phyloP scores from a whole-genome alignment of 2,888 invertebrate species.

The Oxytorus armatus region DNA sequence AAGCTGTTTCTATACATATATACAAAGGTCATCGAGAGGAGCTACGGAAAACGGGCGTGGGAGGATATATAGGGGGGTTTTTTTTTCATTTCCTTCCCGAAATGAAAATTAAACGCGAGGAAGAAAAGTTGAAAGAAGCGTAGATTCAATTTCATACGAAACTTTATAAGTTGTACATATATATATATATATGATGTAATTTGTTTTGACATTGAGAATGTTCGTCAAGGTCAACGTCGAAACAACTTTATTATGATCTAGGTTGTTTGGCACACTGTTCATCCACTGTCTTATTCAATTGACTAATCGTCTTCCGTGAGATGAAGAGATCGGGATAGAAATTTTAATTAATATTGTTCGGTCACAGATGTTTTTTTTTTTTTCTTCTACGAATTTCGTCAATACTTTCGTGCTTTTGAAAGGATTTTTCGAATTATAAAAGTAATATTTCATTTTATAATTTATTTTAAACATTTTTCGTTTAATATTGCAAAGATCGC shows the following conservation, averaged over 20 bases:
- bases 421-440: neutral
- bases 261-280: slow-evolving; percentile 36
- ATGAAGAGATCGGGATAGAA: neutral
- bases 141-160: neutral
- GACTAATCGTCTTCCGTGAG: slow-evolving; percentile 11
- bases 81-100: slow-evolving; percentile 19
- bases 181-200: neutral
- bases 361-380: neutral
- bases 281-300: slow-evolving; percentile 8
- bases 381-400: neutral
- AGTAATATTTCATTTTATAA: too few relatives aligned
- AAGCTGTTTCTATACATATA: neutral
- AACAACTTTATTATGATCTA: slow-evolving; percentile 29
- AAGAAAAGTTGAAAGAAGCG: neutral
- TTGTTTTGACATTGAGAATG: slow-evolving; percentile 36
- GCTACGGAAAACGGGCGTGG: neutral
- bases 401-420: too few relatives aligned
- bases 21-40: neutral
- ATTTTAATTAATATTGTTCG: neutral
- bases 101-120: neutral
- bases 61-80: neutral
- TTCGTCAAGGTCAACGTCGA: slow-evolving; percentile 15
- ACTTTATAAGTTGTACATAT: neutral
- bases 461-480: too few relatives aligned
- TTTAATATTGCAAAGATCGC: too few relatives aligned